phyloP scores from a whole-genome alignment of 1,140 invertebrate genomes.

The Protaetia brevitarsis region DNA sequence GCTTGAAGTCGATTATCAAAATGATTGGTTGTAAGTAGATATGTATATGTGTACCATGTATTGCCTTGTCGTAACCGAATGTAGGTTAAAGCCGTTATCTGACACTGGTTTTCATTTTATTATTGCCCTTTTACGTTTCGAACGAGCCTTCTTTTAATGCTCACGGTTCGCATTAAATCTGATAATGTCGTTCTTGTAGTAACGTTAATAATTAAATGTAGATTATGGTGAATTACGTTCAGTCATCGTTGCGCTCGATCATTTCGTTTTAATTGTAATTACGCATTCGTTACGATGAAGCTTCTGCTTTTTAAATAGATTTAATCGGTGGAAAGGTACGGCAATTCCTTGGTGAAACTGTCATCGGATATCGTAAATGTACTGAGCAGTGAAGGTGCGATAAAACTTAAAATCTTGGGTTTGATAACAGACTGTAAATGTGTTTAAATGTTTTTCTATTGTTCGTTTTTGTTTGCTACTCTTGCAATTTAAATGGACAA shows the following conservation, averaged over 20 bases:
- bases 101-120: constrained; percentile 15
- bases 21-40: constrained; percentile 12
- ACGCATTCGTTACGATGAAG: neutral
- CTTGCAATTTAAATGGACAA: no score
- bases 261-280: constrained; percentile 18
- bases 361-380: no score
- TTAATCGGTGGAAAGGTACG: neutral
- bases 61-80: neutral
- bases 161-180: constrained; percentile 1
- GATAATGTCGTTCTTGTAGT: neutral
- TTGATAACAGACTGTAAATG: no score
- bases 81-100: neutral
- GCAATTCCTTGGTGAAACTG: no score
- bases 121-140: constrained; percentile 9
- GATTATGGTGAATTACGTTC: constrained; percentile 5
- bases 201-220: constrained; percentile 15
- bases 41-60: neutral
- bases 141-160: constrained; percentile 9
- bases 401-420: no score
- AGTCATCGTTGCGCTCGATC: neutral
- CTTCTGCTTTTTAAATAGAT: neutral
- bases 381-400: no score
- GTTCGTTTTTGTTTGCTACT: no score
- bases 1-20: neutral
- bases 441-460: no score